Evolutionary conservation across 2,888 invertebrate genomes (phyloP), one percentile per base, ranked within the genome.

Genomic region (Leptinotarsa juncta): DNA sequence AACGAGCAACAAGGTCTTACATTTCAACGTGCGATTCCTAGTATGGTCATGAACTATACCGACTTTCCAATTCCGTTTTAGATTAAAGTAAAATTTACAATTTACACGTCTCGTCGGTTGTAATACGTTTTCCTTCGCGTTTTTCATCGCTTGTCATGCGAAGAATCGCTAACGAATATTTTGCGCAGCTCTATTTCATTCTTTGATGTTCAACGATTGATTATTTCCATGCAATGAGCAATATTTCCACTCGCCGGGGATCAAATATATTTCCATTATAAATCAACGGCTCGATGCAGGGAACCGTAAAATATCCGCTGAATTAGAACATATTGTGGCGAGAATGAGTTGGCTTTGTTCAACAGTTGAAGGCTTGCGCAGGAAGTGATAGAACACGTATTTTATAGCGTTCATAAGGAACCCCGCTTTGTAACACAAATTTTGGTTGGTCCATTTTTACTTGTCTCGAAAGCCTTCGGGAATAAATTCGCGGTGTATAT

Each of bases 311-410:
- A 70, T 67, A 72, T 67, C 73, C 66, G 71, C 55, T 66, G 77
- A 77, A 75, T 74, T 73, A 68, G 74, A 74, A 75, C 74, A 70
- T 77, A 73, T 77, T 77, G 76, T 74, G 70, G 73, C 50, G 67
- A 71, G 71, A 73, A 73, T 50, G 72, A 76, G 73, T 74, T 72
- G 76, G 77, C 78, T 77, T 76, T 78, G 78, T 79, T 79, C 74
- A 79, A 77, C 78, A 78, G 77, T 73, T 74, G 78, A 77, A 76
- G 75, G 71, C 73, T 75, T 70, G 67, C 68, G 73, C 75, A 72
- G 76, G 74, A 74, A 75, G 78, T 78, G 79, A 82, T 80, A 79
- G 78, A 81, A 81, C 80, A 80, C 80, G 81, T 81, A 80, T 77
- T 81, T 80, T 80, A 79, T 81, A 78, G 76, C 77, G 72, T 76